Evolutionary conservation across 2,113 vertebrate species (phyloP).

Genomic region (Octodon degus): DNA sequence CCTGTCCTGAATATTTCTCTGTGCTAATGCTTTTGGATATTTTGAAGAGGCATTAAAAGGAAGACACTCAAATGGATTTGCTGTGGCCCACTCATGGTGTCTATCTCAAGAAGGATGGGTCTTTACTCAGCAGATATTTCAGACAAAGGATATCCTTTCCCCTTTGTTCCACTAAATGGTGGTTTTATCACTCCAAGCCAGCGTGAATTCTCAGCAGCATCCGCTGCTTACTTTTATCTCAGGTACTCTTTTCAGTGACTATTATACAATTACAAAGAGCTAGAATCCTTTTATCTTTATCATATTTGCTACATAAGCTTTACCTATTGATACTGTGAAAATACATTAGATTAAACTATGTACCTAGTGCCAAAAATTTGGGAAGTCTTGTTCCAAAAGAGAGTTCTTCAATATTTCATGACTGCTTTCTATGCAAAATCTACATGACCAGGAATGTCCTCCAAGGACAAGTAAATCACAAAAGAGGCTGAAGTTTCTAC

Average conservation of each 20-base stretch:
- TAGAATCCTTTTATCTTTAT: conserved; percentile 39
- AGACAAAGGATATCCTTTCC: conserved; percentile 30
- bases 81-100: not conserved
- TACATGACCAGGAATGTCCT: not conserved
- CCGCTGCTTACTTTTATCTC: conserved; percentile 43
- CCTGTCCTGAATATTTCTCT: not conserved
- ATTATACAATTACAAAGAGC: conserved; percentile 27
- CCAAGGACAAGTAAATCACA: not conserved
- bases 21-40: not conserved
- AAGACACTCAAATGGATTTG: not conserved
- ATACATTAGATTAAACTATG: not conserved
- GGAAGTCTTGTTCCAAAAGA: not conserved
- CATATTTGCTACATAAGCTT: conserved; percentile 2
- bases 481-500: not conserved
- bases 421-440: not conserved
- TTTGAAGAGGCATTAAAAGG: not conserved
- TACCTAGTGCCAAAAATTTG: not conserved
- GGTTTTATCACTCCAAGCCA: conserved; percentile 48
- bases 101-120: not conserved
- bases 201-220: not conserved
- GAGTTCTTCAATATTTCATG: not conserved
- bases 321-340: not conserved
- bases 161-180: not conserved
- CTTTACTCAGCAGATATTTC: not conserved
- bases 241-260: conserved; percentile 20